These are phyloP conservation scores for Colius striatus DNA, from an alignment of 2,113 vertebrate genomes.

Conservation along the genomic window DNA sequence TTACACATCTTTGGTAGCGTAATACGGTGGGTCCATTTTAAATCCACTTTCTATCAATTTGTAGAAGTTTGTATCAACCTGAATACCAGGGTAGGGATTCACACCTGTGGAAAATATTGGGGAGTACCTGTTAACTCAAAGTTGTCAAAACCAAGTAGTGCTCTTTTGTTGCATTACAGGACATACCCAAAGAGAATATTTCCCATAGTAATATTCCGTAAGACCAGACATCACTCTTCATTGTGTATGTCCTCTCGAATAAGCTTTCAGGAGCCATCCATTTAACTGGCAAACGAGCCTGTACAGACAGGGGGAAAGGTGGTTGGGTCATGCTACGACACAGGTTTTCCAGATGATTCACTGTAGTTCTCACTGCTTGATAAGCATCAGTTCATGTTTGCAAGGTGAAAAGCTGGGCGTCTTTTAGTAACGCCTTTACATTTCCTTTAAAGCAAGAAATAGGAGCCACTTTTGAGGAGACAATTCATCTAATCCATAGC, in stretches of 20 bases:
- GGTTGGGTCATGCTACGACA: background rate
- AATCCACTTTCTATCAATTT: constrained; percentile 90
- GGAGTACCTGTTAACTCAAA: background rate
- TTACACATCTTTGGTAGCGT: constrained; percentile 88
- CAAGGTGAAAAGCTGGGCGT: background rate
- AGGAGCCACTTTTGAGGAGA: background rate
- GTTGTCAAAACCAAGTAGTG: background rate
- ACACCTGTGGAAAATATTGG: constrained; percentile 79
- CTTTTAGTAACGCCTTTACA: background rate
- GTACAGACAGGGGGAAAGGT: background rate
- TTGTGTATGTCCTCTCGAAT: constrained; percentile 92
- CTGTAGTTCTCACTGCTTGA: background rate
- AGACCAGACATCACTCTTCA: constrained; percentile 96
- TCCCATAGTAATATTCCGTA: constrained; percentile 97
- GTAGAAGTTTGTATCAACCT: constrained; percentile 90
- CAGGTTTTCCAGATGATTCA: background rate
- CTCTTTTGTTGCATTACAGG: background rate
- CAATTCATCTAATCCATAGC: background rate
- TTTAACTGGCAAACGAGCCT: constrained; percentile 95
- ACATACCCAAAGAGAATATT: constrained; percentile 94
- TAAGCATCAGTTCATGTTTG: background rate
- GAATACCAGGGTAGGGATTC: constrained; percentile 95
- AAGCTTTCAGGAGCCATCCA: constrained; percentile 99
- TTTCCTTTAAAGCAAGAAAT: background rate
- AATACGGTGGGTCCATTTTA: constrained; percentile 94